Evolutionary conservation across 1,140 invertebrate species (phyloP).

Genomic region (Metaphire vulgaris): DNA sequence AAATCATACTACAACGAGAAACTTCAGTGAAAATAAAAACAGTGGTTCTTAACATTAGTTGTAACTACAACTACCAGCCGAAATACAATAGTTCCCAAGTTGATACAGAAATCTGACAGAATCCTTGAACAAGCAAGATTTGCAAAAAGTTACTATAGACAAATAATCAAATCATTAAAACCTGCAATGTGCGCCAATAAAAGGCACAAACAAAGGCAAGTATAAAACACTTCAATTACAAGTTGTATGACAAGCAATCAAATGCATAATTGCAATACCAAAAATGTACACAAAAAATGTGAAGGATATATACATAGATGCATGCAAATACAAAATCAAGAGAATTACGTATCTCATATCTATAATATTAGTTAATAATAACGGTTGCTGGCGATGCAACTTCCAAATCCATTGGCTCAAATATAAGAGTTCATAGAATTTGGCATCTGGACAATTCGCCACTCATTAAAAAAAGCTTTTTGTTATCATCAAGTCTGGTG

Average conservation of each 20-base stretch:
- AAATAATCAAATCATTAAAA: background rate
- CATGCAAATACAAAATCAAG: background rate
- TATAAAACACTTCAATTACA: background rate
- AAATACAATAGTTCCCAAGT: too few relatives aligned
- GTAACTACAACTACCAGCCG: too few relatives aligned
- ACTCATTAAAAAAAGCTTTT: conserved; percentile 63
- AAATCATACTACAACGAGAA: conserved; percentile 95
- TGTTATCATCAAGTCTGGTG: conserved; percentile 91
- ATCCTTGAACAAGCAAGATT: too few relatives aligned
- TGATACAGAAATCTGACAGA: too few relatives aligned
- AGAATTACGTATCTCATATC: background rate
- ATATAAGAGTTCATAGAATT: conserved; percentile 82
- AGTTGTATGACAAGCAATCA: conserved; percentile 2
- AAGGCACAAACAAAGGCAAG: background rate
- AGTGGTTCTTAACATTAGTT: too few relatives aligned
- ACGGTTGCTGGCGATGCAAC: conserved; percentile 89
- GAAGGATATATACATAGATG: background rate
- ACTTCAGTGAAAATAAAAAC: conserved; percentile 63
- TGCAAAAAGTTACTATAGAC: background rate
- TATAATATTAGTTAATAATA: conserved; percentile 48
- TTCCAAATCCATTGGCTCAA: conserved; percentile 91
- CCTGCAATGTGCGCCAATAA: background rate
- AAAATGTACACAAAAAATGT: background rate
- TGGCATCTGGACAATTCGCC: conserved; percentile 85
- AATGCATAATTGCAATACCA: background rate